phyloP scores from a whole-genome alignment of 2,113 vertebrate species.

The Ursus arctos region DNA sequence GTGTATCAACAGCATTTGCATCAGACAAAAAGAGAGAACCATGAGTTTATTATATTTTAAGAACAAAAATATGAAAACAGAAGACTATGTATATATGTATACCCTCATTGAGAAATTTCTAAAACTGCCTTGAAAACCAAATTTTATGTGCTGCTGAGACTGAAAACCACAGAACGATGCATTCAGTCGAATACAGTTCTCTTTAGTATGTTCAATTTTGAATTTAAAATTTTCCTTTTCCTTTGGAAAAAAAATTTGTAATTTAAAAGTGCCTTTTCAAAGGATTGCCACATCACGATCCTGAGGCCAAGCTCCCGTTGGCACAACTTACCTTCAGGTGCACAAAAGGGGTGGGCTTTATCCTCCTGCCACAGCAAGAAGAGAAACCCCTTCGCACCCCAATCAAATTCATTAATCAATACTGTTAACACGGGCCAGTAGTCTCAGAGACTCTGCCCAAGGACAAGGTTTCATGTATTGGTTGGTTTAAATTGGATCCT shows the following conservation, averaged over 20 bases:
- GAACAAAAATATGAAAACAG: slow-evolving; percentile 64
- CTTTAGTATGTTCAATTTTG: slow-evolving; percentile 64
- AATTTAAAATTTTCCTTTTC: slow-evolving; percentile 65
- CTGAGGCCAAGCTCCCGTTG: slow-evolving; percentile 69
- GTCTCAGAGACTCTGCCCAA: slow-evolving; percentile 65
- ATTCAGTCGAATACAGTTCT: slow-evolving; percentile 61
- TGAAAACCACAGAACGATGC: slow-evolving; percentile 62
- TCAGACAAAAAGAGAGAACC: slow-evolving; percentile 63
- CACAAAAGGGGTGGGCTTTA: slow-evolving; percentile 51
- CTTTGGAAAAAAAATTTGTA: slow-evolving; percentile 65
- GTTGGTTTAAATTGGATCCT: slow-evolving; percentile 58
- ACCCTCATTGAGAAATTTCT: slow-evolving; percentile 62
- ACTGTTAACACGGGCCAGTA: slow-evolving; percentile 19
- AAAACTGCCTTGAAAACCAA: slow-evolving; percentile 75
- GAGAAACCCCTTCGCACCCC: slow-evolving; percentile 53
- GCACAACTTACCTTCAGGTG: slow-evolving; percentile 75
- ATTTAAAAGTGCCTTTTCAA: slow-evolving; percentile 83
- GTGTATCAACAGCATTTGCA: slow-evolving; percentile 29
- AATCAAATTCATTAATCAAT: slow-evolving; percentile 60
- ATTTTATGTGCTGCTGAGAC: slow-evolving; percentile 69
- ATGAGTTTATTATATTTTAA: slow-evolving; percentile 72
- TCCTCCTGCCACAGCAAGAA: slow-evolving; percentile 55
- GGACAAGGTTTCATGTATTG: slow-evolving; percentile 60
- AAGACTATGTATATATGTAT: slow-evolving; percentile 2
- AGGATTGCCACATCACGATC: slow-evolving; percentile 65